Base-by-base conservation (phyloP, 2,113 vertebrate species). In the Antennarius striatus region DNA sequence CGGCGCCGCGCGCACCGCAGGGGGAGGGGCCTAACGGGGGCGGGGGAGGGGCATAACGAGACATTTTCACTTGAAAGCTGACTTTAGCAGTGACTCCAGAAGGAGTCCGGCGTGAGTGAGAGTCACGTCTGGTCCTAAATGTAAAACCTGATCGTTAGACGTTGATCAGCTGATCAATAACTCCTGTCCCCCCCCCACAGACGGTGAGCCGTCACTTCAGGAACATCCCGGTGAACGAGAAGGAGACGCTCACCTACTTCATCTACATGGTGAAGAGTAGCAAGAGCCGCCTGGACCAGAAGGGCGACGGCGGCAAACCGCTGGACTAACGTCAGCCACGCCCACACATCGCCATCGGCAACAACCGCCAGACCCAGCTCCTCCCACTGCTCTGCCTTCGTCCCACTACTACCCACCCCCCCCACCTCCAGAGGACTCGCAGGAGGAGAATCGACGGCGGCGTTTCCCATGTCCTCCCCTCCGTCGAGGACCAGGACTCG, bases 191-290 rank as follows among this genome's bases (percentile, higher is more conserved):
- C 54, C 14, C 22, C 28, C 39, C 80, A 30, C 74, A 99, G 98
- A 99, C 97, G 10, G 96, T 99, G 89, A 99, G 98, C 83, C 96
- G 97, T 70, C 98, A 99, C 89, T 99, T 99, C 93, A 93, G 98
- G 89, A 99, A 98, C 81, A 99, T 99, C 69, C 95, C 95, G 0
- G 98, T 99, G 82, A 99, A 99, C 68, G 98, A 99, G 87, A 99
- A 99, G 84, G 98, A 99, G 87, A 99, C 98, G 0, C 94, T 99
- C 47, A 96, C 96, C 1, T 99, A 97, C 89, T 99, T 99, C 77
- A 99, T 99, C 82, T 99, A 99, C 87, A 98, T 98, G 96, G 98
- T 99, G 84, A 99, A 99, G 92, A 98, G 94, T 89, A 99, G 96
- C 91, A 98, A 97, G 88, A 98, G 96, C 64, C 94, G 96, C 55